These are phyloP conservation scores for Leuciscus idus DNA, from an alignment of 2,113 vertebrate species.

Conservation along the genomic window DNA sequence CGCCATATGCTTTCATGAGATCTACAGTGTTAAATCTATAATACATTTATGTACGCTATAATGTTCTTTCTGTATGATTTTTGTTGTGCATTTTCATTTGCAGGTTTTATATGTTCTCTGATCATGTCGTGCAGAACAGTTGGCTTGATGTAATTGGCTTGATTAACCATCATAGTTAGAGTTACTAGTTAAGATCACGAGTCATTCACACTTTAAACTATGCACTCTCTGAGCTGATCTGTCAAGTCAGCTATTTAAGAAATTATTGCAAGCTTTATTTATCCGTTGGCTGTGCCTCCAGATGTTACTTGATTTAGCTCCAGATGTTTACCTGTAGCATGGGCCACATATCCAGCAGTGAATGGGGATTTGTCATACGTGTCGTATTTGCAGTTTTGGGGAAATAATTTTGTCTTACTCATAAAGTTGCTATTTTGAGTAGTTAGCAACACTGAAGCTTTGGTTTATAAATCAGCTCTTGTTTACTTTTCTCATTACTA, in stretches of 20 bases:
- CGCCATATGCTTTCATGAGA: neutral
- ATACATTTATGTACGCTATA: neutral
- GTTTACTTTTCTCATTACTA: too few relatives aligned
- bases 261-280: slow-evolving; percentile 33
- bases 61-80: neutral
- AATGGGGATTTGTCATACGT: neutral
- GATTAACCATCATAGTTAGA: neutral
- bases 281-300: neutral
- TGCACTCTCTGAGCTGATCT: neutral
- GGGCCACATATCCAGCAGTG: slow-evolving; percentile 12
- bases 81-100: neutral
- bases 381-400: neutral
- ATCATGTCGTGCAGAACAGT: neutral
- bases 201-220: too few relatives aligned
- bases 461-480: too few relatives aligned
- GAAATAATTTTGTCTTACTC: neutral
- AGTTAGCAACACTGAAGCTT: neutral
- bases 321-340: slow-evolving; percentile 41
- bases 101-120: neutral
- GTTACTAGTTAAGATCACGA: slow-evolving; percentile 22
- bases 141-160: neutral
- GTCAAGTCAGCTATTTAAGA: neutral
- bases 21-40: neutral
- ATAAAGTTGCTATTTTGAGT: neutral
- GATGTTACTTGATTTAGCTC: slow-evolving; percentile 38